phyloP scores from a whole-genome alignment of 1,140 invertebrate species.

The Marisa cornuarietis region DNA sequence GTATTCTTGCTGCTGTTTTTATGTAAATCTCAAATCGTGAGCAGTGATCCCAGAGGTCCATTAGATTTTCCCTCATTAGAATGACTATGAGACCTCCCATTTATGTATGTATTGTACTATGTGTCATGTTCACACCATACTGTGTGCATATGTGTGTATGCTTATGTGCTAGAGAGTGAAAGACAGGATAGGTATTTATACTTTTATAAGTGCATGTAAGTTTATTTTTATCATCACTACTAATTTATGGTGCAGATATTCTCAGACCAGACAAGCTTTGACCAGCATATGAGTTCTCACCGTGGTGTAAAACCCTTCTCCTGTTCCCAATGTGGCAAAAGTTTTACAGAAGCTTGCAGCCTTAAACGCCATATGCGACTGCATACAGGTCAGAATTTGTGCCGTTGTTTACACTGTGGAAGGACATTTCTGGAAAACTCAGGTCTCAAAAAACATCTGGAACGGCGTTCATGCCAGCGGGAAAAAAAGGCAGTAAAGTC shows the following conservation, averaged over 20 bases:
- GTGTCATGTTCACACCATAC: background rate
- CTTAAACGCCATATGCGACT: constrained; percentile 21
- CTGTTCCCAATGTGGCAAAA: constrained; percentile 21
- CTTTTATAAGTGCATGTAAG: background rate
- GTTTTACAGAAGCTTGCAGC: constrained; percentile 16
- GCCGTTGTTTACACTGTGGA: constrained; percentile 36
- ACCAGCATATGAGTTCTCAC: constrained; percentile 24
- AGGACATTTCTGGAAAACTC: constrained; percentile 31
- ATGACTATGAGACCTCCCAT: too few relatives aligned
- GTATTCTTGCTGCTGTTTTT: too few relatives aligned
- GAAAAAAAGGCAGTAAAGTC: constrained; percentile 5
- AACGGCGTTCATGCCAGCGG: constrained; percentile 14
- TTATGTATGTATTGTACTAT: background rate
- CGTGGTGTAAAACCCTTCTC: constrained; percentile 12
- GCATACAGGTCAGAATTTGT: constrained; percentile 23
- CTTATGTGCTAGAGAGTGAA: background rate
- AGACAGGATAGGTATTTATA: background rate
- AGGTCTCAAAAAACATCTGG: constrained; percentile 63
- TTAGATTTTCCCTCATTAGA: too few relatives aligned
- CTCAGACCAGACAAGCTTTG: constrained; percentile 66
- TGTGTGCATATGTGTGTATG: background rate
- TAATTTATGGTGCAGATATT: constrained; percentile 67
- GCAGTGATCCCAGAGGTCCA: too few relatives aligned
- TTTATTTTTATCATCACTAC: background rate
- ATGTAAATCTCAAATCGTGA: too few relatives aligned